Percentiles rank a stretch among this genome's conserved stretches.
Conservation (phyloP, 2,888 invertebrate species). For the Hyppa rectilinea region DNA sequence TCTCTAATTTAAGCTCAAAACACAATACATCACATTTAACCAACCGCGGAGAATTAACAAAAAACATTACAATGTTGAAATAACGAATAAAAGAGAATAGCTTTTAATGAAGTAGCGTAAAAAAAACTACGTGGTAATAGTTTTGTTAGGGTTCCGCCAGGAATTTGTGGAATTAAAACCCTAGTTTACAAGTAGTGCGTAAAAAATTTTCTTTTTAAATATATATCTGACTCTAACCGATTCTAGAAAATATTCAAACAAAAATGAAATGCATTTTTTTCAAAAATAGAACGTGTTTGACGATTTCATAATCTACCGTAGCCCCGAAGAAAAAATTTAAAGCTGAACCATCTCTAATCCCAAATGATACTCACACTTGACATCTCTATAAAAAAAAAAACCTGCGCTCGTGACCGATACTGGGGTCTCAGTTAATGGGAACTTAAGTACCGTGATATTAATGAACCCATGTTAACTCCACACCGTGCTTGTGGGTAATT, state of each 20-base stretch:
- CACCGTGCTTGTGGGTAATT: conserved; percentile 39
- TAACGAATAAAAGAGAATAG: conserved; percentile 73
- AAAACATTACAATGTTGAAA: conserved; percentile 69
- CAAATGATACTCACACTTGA: conserved; percentile 42
- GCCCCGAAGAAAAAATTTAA: background rate
- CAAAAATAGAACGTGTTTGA: background rate
- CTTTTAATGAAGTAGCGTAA: conserved; percentile 76
- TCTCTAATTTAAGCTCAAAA: background rate
- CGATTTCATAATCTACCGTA: background rate
- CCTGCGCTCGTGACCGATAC: conserved; percentile 82
- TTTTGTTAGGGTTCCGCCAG: conserved; percentile 68
- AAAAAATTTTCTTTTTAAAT: no score
- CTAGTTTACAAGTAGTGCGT: background rate
- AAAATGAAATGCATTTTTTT: background rate
- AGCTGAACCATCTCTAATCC: conserved; percentile 10
- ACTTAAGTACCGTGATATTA: conserved; percentile 84
- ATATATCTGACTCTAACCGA: background rate
- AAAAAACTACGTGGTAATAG: conserved; percentile 67
- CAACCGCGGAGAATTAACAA: conserved; percentile 71
- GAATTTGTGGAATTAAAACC: background rate
- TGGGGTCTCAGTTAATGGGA: conserved; percentile 75
- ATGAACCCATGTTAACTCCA: conserved; percentile 66
- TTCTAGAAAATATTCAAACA: background rate
- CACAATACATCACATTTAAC: conserved; percentile 64
- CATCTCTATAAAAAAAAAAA: conserved; percentile 13